phyloP scores from a whole-genome alignment of 1,140 invertebrate genomes.

The Philopotamus ludificatus region DNA sequence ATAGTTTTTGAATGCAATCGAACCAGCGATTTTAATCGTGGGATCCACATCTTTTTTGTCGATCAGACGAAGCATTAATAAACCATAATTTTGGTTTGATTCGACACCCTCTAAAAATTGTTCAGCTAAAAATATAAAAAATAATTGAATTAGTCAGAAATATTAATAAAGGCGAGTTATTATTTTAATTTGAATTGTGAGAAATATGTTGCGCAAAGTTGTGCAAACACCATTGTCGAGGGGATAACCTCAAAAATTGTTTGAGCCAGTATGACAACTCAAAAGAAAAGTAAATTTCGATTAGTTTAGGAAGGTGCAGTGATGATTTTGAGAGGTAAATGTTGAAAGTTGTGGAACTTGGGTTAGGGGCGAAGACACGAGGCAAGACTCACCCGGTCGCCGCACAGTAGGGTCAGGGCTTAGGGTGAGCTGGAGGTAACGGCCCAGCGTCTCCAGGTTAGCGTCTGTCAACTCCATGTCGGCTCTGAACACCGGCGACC shows the following conservation, averaged over 20 bases:
- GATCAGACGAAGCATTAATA: conserved; percentile 81
- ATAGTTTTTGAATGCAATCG: conserved; percentile 96
- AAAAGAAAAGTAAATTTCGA: neutral
- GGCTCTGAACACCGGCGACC: neutral
- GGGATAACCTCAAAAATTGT: too few relatives aligned
- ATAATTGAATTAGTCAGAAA: neutral
- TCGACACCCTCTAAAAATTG: conserved; percentile 90
- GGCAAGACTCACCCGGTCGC: conserved; percentile 73
- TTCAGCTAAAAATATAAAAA: conserved; percentile 70
- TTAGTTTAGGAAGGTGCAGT: neutral
- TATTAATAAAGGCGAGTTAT: neutral
- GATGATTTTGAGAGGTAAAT: neutral
- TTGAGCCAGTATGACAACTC: too few relatives aligned
- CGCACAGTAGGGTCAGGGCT: conserved; percentile 78
- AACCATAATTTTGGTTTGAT: conserved; percentile 85
- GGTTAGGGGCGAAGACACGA: too few relatives aligned
- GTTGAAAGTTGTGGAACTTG: too few relatives aligned
- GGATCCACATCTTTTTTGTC: conserved; percentile 75
- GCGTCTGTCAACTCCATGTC: conserved; percentile 80
- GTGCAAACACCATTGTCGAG: too few relatives aligned
- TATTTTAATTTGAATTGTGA: neutral
- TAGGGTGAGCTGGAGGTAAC: conserved; percentile 87
- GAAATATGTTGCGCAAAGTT: neutral
- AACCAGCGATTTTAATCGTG: conserved; percentile 81
- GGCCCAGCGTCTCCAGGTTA: conserved; percentile 75